Evolutionary conservation across 2,888 invertebrate species (phyloP).

Genomic region (Cylindroiulus punctatus): DNA sequence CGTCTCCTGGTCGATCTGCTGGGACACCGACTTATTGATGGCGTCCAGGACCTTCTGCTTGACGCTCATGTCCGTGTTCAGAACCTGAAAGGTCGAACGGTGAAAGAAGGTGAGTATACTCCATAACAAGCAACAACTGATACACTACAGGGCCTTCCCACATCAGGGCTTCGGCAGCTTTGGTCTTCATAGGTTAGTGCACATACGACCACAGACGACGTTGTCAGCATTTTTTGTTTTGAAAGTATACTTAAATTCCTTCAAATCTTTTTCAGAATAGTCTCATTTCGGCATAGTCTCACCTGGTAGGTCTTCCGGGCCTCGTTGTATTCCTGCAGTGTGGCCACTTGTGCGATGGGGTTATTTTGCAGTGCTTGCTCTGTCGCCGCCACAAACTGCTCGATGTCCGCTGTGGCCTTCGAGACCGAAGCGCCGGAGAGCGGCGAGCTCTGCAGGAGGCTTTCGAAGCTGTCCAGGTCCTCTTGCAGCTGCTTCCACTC

Average conservation of each 20-base stretch:
- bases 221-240: too few species aligned
- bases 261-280: too few species aligned
- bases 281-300: too few species aligned
- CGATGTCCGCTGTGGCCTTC: constrained; percentile 31
- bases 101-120: not conserved
- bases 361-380: not conserved
- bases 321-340: not conserved
- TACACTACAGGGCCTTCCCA: too few species aligned
- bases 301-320: constrained; percentile 50
- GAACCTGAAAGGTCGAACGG: not conserved
- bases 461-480: constrained; percentile 42
- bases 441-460: constrained; percentile 4
- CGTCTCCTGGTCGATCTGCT: constrained; percentile 42
- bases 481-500: constrained; percentile 50
- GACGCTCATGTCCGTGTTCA: constrained; percentile 12
- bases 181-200: too few species aligned
- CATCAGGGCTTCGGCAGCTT: too few species aligned
- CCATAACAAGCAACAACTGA: too few species aligned
- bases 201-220: too few species aligned
- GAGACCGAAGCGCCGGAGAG: not conserved
- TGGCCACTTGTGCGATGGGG: not conserved
- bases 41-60: constrained; percentile 51
- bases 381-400: constrained; percentile 40
- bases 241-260: too few species aligned
- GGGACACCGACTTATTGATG: constrained; percentile 41